Evolutionary conservation across 2,113 vertebrate species (phyloP), one percentile per base, ranked within the genome.

Genomic region (Coreoperca whiteheadi): DNA sequence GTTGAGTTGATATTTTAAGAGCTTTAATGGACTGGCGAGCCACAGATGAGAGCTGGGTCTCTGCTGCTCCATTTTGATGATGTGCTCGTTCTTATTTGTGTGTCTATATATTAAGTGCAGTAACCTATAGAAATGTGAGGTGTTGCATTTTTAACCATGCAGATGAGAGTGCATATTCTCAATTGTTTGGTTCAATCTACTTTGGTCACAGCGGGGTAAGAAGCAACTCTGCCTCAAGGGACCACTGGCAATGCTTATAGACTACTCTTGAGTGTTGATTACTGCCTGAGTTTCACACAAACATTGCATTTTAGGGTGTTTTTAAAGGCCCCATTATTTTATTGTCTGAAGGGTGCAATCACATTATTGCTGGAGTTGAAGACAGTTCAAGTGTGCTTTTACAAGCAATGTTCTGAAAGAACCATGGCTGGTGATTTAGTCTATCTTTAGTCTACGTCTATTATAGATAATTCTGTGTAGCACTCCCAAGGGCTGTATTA

Each of bases 1-100:
- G 88, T 83, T 88, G 87, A 91, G 89, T 78, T 82, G 84, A 82
- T 87, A 77, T 82, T 91, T 90, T 91, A 87, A 93, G 85, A 89
- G 91, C 83, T 87, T 92, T 92, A 92, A 92, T 93, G 90, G 79
- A 92, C 77, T 85, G 70, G 53, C 16, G 41, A 80, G 82, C 43
- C 50, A 63, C 34, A 65, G 70, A 70, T 54, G 63, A 81, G 75
- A 83, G 85, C 25, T 3, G 9, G 53, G 56, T 73, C 54, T 79
- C 28, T 74, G 50, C 74, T 83, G 66, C 75, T 68, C 84, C 64
- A 28, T 65, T 87, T 73, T 84, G 70, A 60, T 73, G 43, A 46
- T 46, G 43, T 12, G 10, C 39, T 11, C n/a, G n/a, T n/a, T n/a
- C 39, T 39, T 8, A 11, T 41, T 0, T 41, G 4, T 41, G 2